Conservation (phyloP, 2,888 invertebrate genomes). For the Mythimna albipuncta region DNA sequence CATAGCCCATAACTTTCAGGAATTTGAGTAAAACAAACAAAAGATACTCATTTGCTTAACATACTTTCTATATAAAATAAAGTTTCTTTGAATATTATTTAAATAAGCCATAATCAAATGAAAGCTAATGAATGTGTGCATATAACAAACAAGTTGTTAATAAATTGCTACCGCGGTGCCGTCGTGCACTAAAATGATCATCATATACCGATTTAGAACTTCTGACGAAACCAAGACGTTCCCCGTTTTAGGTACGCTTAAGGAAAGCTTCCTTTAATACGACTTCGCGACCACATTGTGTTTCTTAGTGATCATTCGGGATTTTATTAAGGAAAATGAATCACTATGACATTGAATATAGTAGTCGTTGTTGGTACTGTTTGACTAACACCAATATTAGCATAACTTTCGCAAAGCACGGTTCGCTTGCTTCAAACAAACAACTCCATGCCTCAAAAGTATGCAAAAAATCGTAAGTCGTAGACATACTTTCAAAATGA, state of each 20-base stretch:
- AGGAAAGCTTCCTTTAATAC: conserved; percentile 2
- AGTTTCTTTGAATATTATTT: conserved; percentile 16
- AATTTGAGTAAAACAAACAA: too few species aligned
- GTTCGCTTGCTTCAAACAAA: background rate
- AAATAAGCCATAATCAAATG: conserved; percentile 12
- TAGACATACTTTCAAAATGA: conserved; percentile 52
- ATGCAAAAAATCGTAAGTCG: conserved; percentile 28
- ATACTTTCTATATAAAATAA: background rate
- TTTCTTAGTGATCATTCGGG: background rate
- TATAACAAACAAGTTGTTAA: conserved; percentile 20
- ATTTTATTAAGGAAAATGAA: conserved; percentile 21
- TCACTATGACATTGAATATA: conserved; percentile 14
- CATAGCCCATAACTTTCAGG: background rate
- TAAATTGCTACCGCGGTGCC: conserved; percentile 28
- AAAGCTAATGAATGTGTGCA: conserved; percentile 43
- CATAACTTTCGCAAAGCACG: conserved; percentile 11
- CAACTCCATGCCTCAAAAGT: background rate
- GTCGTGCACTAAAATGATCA: conserved; percentile 53
- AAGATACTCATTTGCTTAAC: background rate
- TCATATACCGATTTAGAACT: conserved; percentile 53
- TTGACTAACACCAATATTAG: conserved; percentile 28
- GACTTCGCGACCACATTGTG: background rate
- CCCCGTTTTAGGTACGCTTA: conserved; percentile 49
- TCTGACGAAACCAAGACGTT: conserved; percentile 60
- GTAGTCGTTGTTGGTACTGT: conserved; percentile 11